Base-by-base conservation (phyloP, 2,888 invertebrate species). In the Caenorhabditis panamensis region DNA sequence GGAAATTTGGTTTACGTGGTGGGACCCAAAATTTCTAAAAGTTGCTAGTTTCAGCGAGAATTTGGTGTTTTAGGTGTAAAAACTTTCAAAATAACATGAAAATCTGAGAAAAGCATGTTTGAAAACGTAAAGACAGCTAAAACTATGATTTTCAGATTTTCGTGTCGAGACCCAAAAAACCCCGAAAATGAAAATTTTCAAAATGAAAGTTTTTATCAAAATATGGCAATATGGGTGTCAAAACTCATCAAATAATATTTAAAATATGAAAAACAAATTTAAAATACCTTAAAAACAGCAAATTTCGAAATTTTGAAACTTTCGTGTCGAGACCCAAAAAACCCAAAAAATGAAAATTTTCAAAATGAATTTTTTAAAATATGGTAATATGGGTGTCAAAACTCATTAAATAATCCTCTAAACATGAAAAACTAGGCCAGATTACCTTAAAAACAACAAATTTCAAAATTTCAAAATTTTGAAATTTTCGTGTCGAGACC, bases 321-420 rank as follows among this genome's bases (percentile, higher is more conserved):
- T 53, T 53, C 49, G 49, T 18, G n/a, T 53, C 53, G 13, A 53
- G 53, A 53, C 53, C 22, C 24, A 53, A 22, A 53, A 53, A 53
- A 11, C 26, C 24, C 4, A 20, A 47, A 18, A 36, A n/a, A n/a
- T n/a, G n/a, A n/a, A n/a, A n/a, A n/a, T n/a, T n/a, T n/a, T n/a
- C n/a, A n/a, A n/a, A 11, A 11, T 41, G 9, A 41, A 41, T 18
- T 47, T 47, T 47, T 18, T 1, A 47, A 47, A 18, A 4, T 2
- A 20, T n/a, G 47, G 18, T 18, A 18, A 18, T n/a, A 47, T 47
- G 47, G 18, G 47, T 47, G 47, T 47, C 47, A 47, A 47, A 47
- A 47, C 47, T 47, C 18, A 47, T 47, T 18, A 47, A 47, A 47
- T 47, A 41, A 41, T 16, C 3, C 16, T 5, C 13, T 16, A 41